Percentiles rank a stretch among this genome's conserved stretches.
Conservation (phyloP, 30 jellyfish, hydroid and myxozoan genomes). For the Nemopilema nomurai region DNA sequence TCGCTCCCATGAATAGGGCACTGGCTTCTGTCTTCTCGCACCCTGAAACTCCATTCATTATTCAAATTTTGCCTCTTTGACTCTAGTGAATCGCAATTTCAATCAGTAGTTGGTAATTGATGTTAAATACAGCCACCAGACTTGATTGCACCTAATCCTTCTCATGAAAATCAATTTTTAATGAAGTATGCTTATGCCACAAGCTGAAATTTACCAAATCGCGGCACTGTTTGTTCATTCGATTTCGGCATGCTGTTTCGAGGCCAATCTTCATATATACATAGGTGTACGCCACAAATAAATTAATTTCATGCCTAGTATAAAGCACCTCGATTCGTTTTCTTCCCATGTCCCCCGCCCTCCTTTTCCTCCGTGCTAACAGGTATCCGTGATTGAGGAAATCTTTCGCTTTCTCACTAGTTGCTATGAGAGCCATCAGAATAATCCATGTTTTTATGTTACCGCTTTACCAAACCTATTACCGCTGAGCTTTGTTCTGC, state of each 20-base stretch:
- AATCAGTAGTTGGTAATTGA: not conserved
- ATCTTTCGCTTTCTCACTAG: too few species aligned
- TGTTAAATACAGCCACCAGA: constrained; percentile 42
- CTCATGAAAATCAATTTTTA: constrained; percentile 24
- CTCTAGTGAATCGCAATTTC: constrained; percentile 5
- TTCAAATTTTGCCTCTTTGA: constrained; percentile 34
- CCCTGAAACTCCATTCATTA: constrained; percentile 41
- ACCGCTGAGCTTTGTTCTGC: too few species aligned
- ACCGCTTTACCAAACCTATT: too few species aligned
- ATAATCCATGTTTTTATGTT: too few species aligned
- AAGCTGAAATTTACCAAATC: constrained; percentile 1
- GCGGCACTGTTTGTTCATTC: not conserved
- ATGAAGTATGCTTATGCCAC: constrained; percentile 21
- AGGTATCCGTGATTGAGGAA: not conserved
- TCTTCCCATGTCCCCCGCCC: not conserved
- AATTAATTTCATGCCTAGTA: not conserved
- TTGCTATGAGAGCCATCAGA: too few species aligned
- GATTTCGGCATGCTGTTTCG: not conserved
- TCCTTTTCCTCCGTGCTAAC: not conserved
- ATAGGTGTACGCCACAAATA: not conserved
- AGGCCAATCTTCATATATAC: not conserved
- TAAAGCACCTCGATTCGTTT: not conserved
- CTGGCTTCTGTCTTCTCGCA: constrained; percentile 24
- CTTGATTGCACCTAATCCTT: constrained; percentile 16
- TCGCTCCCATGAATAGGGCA: constrained; percentile 41